Percentiles rank a stretch among this genome's conserved stretches.
These are phyloP conservation scores for Mystacornis crossleyi DNA, from an alignment of 2,113 vertebrate species.

Conservation along the genomic window DNA sequence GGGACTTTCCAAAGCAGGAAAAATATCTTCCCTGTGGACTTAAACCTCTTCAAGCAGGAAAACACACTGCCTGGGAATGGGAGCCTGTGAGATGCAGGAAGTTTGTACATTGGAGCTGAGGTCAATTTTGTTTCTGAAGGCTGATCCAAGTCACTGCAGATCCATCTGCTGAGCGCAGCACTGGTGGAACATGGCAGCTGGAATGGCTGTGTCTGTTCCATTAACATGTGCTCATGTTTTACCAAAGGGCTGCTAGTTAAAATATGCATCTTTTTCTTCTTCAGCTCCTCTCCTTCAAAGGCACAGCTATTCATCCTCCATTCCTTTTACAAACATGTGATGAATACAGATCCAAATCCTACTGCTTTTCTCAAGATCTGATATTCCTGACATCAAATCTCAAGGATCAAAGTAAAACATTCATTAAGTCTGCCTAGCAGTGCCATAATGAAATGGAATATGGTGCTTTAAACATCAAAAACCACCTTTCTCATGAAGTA, in stretches of 20 bases:
- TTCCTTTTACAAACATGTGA: conserved; percentile 55
- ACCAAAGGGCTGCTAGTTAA: conserved; percentile 5
- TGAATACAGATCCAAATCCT: conserved; percentile 42
- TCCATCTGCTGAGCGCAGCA: not conserved
- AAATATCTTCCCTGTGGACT: not conserved
- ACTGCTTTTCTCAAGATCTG: not conserved
- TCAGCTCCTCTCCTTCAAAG: conserved; percentile 39
- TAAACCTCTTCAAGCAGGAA: not conserved
- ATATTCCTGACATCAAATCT: conserved; percentile 47
- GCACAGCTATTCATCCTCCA: conserved; percentile 20
- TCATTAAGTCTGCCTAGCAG: conserved; percentile 43
- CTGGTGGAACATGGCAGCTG: not conserved
- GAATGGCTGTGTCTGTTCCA: not conserved
- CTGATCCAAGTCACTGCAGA: not conserved
- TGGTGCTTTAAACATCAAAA: conserved; percentile 52
- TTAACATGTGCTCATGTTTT: not conserved
- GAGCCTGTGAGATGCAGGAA: not conserved
- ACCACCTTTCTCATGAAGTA: not conserved
- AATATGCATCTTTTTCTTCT: conserved; percentile 18
- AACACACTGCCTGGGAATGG: not conserved
- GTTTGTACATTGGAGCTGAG: not conserved
- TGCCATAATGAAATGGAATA: conserved; percentile 36
- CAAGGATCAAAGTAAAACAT: conserved; percentile 55
- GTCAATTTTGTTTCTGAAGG: not conserved
- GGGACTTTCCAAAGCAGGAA: not conserved